phyloP scores from a whole-genome alignment of 2,797 vertebrate species.

The Sebastes kiyomatsui region DNA sequence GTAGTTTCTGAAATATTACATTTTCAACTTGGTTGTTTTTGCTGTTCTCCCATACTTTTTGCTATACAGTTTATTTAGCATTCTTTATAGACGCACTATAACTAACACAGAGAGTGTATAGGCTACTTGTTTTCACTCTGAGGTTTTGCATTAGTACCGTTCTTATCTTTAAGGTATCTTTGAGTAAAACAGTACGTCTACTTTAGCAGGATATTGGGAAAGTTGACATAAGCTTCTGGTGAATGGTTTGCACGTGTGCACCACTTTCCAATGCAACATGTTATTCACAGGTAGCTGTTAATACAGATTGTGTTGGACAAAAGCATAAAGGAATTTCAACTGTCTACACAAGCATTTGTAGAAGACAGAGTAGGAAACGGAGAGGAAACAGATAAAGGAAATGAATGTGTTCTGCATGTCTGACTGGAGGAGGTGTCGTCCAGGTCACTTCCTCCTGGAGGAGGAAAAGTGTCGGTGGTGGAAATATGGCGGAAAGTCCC shows the following conservation, averaged over 20 bases:
- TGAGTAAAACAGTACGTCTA: no score
- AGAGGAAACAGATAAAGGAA: not conserved
- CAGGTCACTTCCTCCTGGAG: conserved; percentile 47
- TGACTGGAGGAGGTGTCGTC: conserved; percentile 8
- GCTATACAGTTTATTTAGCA: fast-evolving
- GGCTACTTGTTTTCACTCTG: fast-evolving
- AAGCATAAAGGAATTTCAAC: not conserved
- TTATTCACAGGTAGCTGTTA: not conserved
- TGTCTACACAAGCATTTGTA: not conserved
- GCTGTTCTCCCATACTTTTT: no score
- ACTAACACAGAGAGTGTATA: no score
- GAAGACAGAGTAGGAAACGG: not conserved
- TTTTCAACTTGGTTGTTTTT: no score
- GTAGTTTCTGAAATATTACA: no score
- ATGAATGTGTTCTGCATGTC: not conserved
- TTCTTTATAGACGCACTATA: no score
- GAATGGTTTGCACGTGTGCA: not conserved
- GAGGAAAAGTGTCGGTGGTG: conserved; percentile 1
- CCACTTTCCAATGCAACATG: not conserved
- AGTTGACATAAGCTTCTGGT: no score
- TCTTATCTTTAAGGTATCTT: no score
- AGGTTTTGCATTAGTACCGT: no score
- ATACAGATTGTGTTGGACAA: not conserved
- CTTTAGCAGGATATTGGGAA: no score
- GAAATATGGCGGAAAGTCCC: conserved; percentile 11